Base-by-base conservation (phyloP, 1,140 invertebrate genomes). In the Rhynchophorus ferrugineus region DNA sequence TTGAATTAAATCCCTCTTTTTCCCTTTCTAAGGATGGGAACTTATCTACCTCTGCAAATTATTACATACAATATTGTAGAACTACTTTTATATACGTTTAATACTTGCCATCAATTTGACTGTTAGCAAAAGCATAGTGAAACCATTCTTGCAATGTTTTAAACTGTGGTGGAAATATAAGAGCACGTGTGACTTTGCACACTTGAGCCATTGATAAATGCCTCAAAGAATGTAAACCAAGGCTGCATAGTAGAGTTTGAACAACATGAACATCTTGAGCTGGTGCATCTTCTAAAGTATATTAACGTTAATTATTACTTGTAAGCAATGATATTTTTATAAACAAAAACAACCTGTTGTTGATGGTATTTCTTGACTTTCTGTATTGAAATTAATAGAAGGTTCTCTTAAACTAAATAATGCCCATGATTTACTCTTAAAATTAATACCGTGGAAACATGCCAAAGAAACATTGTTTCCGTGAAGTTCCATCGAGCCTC, bases 361-460 rank as follows among this genome's bases (percentile, higher is more conserved):
- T 38, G 78, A 77, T 20, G 79, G 78, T 35, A 89, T 79, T 70
- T 91, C 85, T 68, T 95, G 90, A 1, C 91, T 91, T 71, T 97
- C 93, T 0, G 94, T 95, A 14, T 91, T 85, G 74, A 98, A 98
- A 61, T 86, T 91, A 53, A 98, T 96, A 54, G 84, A 91, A 0
- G 94, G 93, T 59, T 97, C 91, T 69, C 91, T 89, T 41, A 98
- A 73, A 53, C 89, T 95, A 69, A 98, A 98, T 20, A 97, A 66
- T 1, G 93, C 94, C 94, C 95, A 98, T 1, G 87, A 93, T 73
- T 96, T 97, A 20, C 92, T 86, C 58, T 93, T 93, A 70, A 98
- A 95, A 71, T 96, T 97, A 61, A 95, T 91, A 3, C 94, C 95
- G 71, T 97, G 92, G 75, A 97, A 98, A 71, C 94, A 97, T 5